phyloP scores from a whole-genome alignment of 2,888 invertebrate genomes.

The Polyploca ridens region DNA sequence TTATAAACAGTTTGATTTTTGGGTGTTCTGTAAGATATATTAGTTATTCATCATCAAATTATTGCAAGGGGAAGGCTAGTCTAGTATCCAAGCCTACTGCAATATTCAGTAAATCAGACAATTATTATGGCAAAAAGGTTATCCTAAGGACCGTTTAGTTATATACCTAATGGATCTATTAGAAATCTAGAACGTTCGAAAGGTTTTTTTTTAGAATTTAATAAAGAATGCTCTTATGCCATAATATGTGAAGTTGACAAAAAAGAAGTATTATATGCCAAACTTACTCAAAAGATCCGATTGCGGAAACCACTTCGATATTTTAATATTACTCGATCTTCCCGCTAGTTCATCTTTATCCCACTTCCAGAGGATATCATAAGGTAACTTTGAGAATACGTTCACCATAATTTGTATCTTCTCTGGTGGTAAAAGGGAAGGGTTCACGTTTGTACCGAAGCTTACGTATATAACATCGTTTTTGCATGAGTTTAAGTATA shows the following conservation, averaged over 20 bases:
- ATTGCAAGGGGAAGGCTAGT: too few relatives aligned
- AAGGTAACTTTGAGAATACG: slow-evolving; percentile 50
- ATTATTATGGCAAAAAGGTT: too few relatives aligned
- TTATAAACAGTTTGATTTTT: slow-evolving; percentile 74
- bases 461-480: slow-evolving; percentile 24
- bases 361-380: slow-evolving; percentile 63
- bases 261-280: not conserved
- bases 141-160: too few relatives aligned
- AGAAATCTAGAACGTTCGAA: too few relatives aligned
- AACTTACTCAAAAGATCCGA: slow-evolving; percentile 55
- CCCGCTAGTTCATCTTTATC: slow-evolving; percentile 45
- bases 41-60: too few relatives aligned
- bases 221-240: too few relatives aligned
- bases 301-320: slow-evolving; percentile 62
- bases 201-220: too few relatives aligned
- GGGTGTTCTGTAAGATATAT: slow-evolving; percentile 54
- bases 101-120: too few relatives aligned
- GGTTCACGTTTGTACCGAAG: slow-evolving; percentile 29
- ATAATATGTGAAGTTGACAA: too few relatives aligned
- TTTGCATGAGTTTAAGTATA: slow-evolving; percentile 28
- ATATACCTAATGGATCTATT: too few relatives aligned
- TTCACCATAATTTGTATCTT: slow-evolving; percentile 32
- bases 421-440: slow-evolving; percentile 32
- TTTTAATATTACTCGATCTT: slow-evolving; percentile 52
- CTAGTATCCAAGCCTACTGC: too few relatives aligned